phyloP scores from a whole-genome alignment of 2,797 vertebrate species.

The Anguilla megastoma region DNA sequence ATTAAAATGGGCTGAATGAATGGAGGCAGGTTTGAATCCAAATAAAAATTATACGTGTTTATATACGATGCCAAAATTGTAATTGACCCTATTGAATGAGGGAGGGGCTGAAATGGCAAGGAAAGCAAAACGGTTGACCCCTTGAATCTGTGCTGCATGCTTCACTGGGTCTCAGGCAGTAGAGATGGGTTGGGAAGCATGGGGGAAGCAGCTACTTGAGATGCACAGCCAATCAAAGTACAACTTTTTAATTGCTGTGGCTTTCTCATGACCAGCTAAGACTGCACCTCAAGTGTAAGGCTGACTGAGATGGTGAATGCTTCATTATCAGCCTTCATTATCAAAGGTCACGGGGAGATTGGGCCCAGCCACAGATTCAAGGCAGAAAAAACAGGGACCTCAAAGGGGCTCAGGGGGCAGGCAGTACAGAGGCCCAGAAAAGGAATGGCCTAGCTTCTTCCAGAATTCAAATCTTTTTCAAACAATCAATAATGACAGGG shows the following conservation, averaged over 20 bases:
- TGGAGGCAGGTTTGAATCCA: not conserved
- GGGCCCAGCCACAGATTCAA: not conserved
- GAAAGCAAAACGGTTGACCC: slow-evolving; percentile 3
- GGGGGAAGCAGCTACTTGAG: not conserved
- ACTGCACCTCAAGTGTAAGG: not conserved
- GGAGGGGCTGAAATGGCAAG: not conserved
- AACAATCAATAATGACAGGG: no score
- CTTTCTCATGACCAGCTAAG: not conserved
- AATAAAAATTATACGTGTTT: not conserved
- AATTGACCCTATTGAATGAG: slow-evolving; percentile 19
- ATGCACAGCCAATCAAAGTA: not conserved
- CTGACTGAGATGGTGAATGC: not conserved
- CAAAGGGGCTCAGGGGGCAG: not conserved
- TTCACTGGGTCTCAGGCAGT: not conserved
- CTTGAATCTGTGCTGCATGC: not conserved
- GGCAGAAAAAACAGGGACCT: not conserved
- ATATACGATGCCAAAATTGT: not conserved
- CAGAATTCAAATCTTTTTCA: no score
- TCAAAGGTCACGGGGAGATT: not conserved
- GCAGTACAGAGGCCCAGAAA: not conserved
- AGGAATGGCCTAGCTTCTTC: not conserved
- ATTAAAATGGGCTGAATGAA: not conserved
- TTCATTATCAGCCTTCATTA: not conserved
- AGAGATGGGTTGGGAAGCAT: not conserved
- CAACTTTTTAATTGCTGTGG: not conserved